Evolutionary conservation across 2,797 vertebrate genomes (phyloP).

Genomic region (Melanogrammus aeglefinus): DNA sequence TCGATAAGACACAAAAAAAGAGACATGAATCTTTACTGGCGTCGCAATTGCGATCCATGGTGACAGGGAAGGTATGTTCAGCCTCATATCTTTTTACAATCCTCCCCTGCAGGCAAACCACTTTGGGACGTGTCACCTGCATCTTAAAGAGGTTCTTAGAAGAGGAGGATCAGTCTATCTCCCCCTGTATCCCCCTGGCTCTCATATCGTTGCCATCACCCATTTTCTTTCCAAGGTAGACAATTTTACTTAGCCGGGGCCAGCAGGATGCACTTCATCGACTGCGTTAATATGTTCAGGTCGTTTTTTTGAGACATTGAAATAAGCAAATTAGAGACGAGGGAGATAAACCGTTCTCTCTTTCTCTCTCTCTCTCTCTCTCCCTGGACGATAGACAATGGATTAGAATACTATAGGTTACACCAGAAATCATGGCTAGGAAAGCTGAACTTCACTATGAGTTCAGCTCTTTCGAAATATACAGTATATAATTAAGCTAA

Average conservation of each 20-base stretch:
- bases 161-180: not conserved
- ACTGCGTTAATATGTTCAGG: not conserved
- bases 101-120: slow-evolving; percentile 45
- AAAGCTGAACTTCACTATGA: not conserved
- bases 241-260: not conserved
- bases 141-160: slow-evolving; percentile 62
- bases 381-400: not conserved
- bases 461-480: not conserved
- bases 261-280: not conserved
- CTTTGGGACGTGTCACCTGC: slow-evolving; percentile 59
- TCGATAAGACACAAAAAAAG: not conserved
- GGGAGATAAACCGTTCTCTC: not conserved
- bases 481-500: not conserved
- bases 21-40: slow-evolving; percentile 7
- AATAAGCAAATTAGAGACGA: not conserved
- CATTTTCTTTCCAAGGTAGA: not conserved
- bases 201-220: not conserved
- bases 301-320: not conserved
- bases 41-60: not conserved
- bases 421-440: not conserved
- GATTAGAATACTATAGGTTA: not conserved
- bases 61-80: slow-evolving; percentile 4
- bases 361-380: not conserved
- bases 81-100: slow-evolving; percentile 74
- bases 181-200: not conserved